Base-by-base conservation (phyloP, 1,140 invertebrate genomes). In the Telenomus remus region DNA sequence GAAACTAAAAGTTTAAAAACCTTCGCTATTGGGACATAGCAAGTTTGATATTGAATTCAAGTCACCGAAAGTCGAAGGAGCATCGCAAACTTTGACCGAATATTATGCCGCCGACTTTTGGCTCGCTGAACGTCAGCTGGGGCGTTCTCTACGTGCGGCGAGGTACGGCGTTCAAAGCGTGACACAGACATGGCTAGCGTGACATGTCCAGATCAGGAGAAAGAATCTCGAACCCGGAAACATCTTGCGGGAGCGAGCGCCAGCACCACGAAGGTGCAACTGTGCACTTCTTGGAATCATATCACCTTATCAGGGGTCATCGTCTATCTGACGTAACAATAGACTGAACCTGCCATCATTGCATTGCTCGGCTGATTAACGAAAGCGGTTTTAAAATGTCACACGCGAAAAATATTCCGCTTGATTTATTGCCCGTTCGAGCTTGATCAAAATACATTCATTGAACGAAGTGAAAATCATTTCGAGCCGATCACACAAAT, bases 141-240 rank as follows among this genome's bases (percentile, higher is more conserved):
- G 19, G 16, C 46, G 51, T 19, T 33, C 33, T 49, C 35, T 64
- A 68, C 19, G 19, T 27, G 64, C 43, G 13, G 15, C 44, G 63
- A 42, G 49, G 64, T 56, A 59, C 49, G 70, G 56, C 49, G 63
- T 50, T 77, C 57, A 19, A 13, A 72, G 74, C 68, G 63, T 77
- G 68, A 78, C 64, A 69, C 57, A 69, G 64, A 72, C 63, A 68
- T 68, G 68, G 68, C 57, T 72, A 66, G 74, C 74, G 74, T 77
- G 74, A 77, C 74, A 68, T 46, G 57, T 71, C 57, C 51, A 60
- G 54, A 77, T 68, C 75, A 43, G 16, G 53, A 72, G 75, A 77
- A 77, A 68, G 75, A 72, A 77, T 72, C 75, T 77, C 54, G 63
- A 77, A 77, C 75, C 75, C 68, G 75, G 68, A 77, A 77, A 69